These are phyloP conservation scores for Creontiades dilutus DNA, from an alignment of 2,888 invertebrate genomes.

Conservation along the genomic window DNA sequence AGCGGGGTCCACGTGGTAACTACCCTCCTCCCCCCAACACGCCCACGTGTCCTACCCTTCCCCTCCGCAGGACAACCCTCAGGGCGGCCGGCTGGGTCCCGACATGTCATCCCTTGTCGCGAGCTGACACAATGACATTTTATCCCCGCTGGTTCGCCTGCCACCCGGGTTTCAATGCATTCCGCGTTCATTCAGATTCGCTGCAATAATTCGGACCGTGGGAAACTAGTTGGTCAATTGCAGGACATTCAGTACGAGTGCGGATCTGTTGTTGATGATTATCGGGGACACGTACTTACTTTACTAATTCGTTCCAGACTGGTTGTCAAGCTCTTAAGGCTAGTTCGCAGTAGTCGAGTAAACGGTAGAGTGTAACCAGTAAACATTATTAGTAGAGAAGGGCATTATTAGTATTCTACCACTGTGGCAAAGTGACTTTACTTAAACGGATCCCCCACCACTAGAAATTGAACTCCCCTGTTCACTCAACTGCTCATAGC, in stretches of 20 bases:
- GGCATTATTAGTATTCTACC: too few relatives aligned
- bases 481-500: neutral
- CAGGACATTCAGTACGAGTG: neutral
- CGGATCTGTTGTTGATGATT: too few relatives aligned
- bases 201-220: neutral
- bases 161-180: neutral
- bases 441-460: neutral
- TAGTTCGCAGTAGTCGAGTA: too few relatives aligned
- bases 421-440: slow-evolving; percentile 21
- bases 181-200: neutral
- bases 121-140: neutral
- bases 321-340: too few relatives aligned
- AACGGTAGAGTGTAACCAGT: too few relatives aligned
- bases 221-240: neutral
- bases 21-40: neutral
- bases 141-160: neutral
- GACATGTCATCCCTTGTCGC: neutral
- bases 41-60: slow-evolving; percentile 8
- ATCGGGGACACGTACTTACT: too few relatives aligned
- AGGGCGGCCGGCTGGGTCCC: neutral
- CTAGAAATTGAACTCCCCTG: slow-evolving; percentile 24
- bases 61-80: neutral
- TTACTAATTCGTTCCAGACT: too few relatives aligned
- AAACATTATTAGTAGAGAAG: too few relatives aligned
- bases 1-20: neutral